These are phyloP conservation scores for Microctenopoma lineatum DNA, from an alignment of 2,797 vertebrate species.

Conservation along the genomic window DNA sequence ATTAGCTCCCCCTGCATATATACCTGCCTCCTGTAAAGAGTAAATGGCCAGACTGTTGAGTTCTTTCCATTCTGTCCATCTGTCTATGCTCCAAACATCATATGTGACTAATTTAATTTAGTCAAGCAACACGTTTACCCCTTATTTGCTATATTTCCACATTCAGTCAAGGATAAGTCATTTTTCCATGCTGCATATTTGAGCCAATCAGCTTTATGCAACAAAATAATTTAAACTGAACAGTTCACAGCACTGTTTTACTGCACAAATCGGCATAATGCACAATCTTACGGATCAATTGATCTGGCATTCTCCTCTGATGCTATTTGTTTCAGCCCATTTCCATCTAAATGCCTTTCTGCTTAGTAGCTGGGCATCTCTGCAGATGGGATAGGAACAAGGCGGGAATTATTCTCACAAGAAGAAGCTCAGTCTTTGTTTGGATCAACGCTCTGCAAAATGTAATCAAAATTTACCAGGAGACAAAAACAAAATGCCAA, in stretches of 20 bases:
- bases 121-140: constrained; percentile 47
- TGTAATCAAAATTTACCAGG: constrained; percentile 73
- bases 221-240: constrained; percentile 25
- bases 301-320: constrained; percentile 43
- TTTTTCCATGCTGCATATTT: constrained; percentile 11
- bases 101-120: constrained; percentile 44
- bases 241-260: constrained; percentile 24
- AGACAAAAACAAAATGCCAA: constrained; percentile 64
- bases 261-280: constrained; percentile 29
- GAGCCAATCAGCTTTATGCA: constrained; percentile 30
- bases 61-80: too few species aligned
- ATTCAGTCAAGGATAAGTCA: constrained; percentile 36
- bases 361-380: constrained; percentile 48
- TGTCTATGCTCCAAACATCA: background rate
- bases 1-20: background rate
- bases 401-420: constrained; percentile 71
- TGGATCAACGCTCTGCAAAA: constrained; percentile 66
- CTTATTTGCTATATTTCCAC: constrained; percentile 33
- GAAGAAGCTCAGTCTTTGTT: constrained; percentile 72
- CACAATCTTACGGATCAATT: constrained; percentile 38
- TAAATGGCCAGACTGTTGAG: too few species aligned
- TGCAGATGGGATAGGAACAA: constrained; percentile 69
- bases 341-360: constrained; percentile 64
- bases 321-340: constrained; percentile 58
- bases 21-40: background rate